Base-by-base conservation (phyloP, 2,113 vertebrate genomes). In the Hyperopisus bebe region DNA sequence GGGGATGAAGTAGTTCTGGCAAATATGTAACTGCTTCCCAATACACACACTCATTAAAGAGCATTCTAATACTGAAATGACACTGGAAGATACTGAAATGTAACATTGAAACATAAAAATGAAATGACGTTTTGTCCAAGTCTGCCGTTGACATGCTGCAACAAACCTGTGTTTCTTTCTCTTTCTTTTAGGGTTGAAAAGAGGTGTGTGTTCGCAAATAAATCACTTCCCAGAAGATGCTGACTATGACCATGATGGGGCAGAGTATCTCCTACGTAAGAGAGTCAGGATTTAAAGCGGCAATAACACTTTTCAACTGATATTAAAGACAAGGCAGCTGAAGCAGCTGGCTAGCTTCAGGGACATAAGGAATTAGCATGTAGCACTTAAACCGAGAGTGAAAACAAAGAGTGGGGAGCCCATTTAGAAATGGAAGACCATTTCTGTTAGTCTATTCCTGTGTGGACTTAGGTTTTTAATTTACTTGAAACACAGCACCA, bases 161-260 rank as follows among this genome's bases (percentile, higher is more conserved):
- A 80, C 82, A 85, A 27, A 47, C 19, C 3, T 27, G 48, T 44
- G 5, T 53, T 39, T 53, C 82, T 66, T 55, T 48, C 9, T 10
- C 88, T 62, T 74, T 77, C 7, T 87, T 91, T 90, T 94, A 98
- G 97, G 97, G 51, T 53, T 97, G 94, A 97, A 96, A 93, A 95
- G 96, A 94, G 98, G 98, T 4, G 95, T 98, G 86, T 98, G 98
- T 92, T 97, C 97, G 90, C 97, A 98, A 95, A 98, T 98, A 93
- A 97, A 98, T 94, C 98, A 98, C 89, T 98, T 98, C 92, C 97
- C 98, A 1, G 98, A 98, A 35, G 98, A 98, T 92, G 97, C 97
- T 39, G 98, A 98, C 94, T 98, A 98, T 88, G 98, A 98, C 93
- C 98, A 98, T 86, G 97, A 98, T 95, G 96, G 97, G 89, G 97